Evolutionary conservation across 2,888 invertebrate genomes (phyloP).

Genomic region (Epistrophe eligans): DNA sequence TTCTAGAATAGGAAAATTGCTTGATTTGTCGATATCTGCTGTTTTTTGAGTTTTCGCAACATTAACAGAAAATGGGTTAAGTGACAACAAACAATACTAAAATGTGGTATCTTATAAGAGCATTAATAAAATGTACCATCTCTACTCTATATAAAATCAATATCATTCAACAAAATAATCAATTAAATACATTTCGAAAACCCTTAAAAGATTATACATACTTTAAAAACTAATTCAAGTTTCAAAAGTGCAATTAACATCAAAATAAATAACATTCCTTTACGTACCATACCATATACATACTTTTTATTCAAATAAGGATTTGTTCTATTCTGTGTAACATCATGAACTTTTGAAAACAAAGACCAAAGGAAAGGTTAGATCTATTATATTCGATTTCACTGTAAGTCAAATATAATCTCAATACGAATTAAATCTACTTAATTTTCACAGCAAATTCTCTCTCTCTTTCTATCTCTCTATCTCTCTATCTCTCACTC

Average conservation of each 20-base stretch:
- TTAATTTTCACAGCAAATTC: constrained; percentile 32
- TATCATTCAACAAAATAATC: not conserved
- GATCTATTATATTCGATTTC: constrained; percentile 38
- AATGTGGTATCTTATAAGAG: too few species aligned
- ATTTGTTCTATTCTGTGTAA: constrained; percentile 4
- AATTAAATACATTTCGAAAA: not conserved
- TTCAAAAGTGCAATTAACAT: constrained; percentile 2
- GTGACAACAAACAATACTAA: too few species aligned
- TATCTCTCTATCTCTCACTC: constrained; percentile 8
- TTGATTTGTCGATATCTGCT: too few species aligned
- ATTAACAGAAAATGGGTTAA: too few species aligned
- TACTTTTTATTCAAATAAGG: not conserved
- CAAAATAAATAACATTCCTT: constrained; percentile 8
- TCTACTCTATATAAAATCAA: not conserved
- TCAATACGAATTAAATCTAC: constrained; percentile 35
- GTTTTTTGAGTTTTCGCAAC: too few species aligned
- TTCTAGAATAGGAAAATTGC: too few species aligned
- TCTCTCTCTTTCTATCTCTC: constrained; percentile 12
- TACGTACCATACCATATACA: too few species aligned
- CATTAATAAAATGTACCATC: not conserved
- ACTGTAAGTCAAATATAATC: constrained; percentile 39
- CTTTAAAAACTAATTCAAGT: not conserved
- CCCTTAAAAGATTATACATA: not conserved
- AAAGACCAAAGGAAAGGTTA: not conserved
- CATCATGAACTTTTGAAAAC: constrained; percentile 16